Evolutionary conservation across 2,888 invertebrate genomes (phyloP), one percentile per base, ranked within the genome.

Genomic region (Junonia oenone): DNA sequence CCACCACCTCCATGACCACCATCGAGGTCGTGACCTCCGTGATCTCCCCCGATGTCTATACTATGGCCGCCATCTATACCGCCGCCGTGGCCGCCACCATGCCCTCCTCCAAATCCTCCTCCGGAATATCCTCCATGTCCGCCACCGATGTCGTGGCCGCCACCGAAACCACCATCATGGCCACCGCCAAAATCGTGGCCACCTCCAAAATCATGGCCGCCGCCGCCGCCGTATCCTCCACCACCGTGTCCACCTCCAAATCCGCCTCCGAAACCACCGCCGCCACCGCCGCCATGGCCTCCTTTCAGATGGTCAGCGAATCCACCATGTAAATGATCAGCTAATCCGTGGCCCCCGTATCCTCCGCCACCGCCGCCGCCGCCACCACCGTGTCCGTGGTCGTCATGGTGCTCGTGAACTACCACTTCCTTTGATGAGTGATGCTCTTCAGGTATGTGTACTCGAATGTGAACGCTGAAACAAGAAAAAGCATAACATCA

Each of bases 391-490:
- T 69, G 66, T 3, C 69, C 80, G 55, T 78, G 75, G 11, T 79
- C 77, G 13, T 81, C 78, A 61, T 84, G 78, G 48, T 81, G 76
- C 61, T 86, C 86, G 52, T 88, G 87, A 47, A 87, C 73, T 51
- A 91, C 73, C 45, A 88, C 82, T 69, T 91, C 89, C 66, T 90
- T 89, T 0, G 85, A 72, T 6, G 83, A 80, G 63, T 90, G 86
- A 64, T 89, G 86, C 53, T 81, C 69, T 65, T 91, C 91, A 63
- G 91, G 91, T 70, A 92, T 78, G 66, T 91, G 91, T 22, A 92
- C 87, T 61, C 91, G 84, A 67, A 92, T 92, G 68, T 92, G 92
- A 51, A 92, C 91, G 71, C 92, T 92, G 82, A 15, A 88, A 90
- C 72, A 74, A 73, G 68, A 61, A 61, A n/a, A n/a, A n/a, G n/a